Percentiles rank a stretch among this genome's conserved stretches.
Evolutionary conservation across 92 coral and sea anemone genomes (phyloP).

Genomic region (Virgularia gustaviana): DNA sequence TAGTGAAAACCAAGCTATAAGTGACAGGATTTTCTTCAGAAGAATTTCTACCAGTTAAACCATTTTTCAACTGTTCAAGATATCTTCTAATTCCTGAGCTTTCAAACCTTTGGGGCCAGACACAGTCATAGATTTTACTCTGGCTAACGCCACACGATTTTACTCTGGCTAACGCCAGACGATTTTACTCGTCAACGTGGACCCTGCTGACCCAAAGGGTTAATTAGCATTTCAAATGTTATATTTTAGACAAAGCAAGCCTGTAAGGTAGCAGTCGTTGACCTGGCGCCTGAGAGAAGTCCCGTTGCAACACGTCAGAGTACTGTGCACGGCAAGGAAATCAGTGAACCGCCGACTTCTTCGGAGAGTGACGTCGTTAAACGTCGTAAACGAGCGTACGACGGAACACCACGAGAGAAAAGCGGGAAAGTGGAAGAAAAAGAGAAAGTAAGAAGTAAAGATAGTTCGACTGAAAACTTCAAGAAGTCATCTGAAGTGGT

Average conservation of each 20-base stretch:
- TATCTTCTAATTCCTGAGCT: too few relatives aligned
- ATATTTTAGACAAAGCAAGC: too few relatives aligned
- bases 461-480: neutral
- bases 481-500: neutral
- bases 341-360: neutral
- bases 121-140: too few relatives aligned
- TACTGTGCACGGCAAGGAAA: neutral
- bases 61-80: too few relatives aligned
- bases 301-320: neutral
- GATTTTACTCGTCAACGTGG: too few relatives aligned
- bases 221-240: too few relatives aligned
- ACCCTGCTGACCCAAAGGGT: neutral
- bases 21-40: too few relatives aligned
- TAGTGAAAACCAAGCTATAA: too few relatives aligned
- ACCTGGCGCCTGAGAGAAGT: neutral
- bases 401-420: neutral
- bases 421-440: neutral
- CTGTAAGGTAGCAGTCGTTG: neutral
- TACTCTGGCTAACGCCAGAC: too few relatives aligned
- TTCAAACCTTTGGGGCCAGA: too few relatives aligned
- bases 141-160: too few relatives aligned
- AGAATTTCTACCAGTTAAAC: too few relatives aligned
- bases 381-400: slow-evolving; percentile 1
- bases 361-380: neutral
- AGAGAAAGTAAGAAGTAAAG: neutral